A percentile compares a stretch with the other conserved stretches of the same genome.
These are phyloP conservation scores for Ceryle rudis DNA, from an alignment of 2,797 vertebrate species.

Conservation along the genomic window DNA sequence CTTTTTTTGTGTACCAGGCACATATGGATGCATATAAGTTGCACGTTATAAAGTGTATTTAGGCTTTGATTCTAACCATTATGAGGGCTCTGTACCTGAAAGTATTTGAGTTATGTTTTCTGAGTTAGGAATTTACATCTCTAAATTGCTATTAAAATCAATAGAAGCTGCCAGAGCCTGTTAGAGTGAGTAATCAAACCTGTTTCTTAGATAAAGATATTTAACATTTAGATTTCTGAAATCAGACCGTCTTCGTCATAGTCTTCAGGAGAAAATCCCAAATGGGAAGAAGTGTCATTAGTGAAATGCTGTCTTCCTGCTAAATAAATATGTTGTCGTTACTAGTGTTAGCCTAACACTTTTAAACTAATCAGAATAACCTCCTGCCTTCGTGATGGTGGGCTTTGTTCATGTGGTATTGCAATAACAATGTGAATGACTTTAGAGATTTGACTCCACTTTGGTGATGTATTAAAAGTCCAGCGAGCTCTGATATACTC, in stretches of 20 bases:
- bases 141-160: neutral
- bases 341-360: neutral
- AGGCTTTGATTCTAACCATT: neutral
- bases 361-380: conserved; percentile 38
- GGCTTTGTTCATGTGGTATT: neutral
- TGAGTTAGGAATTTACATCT: neutral
- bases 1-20: neutral
- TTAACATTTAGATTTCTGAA: neutral
- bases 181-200: neutral
- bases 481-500: neutral
- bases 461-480: conserved; percentile 8
- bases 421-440: neutral
- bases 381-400: neutral
- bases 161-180: neutral
- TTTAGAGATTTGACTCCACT: conserved; percentile 44
- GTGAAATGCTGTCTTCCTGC: neutral
- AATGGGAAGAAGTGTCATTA: neutral
- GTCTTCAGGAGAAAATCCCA: neutral
- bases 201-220: neutral
- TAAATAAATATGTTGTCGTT: neutral
- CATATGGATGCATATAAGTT: neutral
- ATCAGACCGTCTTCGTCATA: neutral
- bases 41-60: neutral
- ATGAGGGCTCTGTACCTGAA: neutral
- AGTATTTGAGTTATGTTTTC: neutral